Base-by-base conservation (phyloP, 2,797 vertebrate genomes). In the Semotilus atromaculatus region DNA sequence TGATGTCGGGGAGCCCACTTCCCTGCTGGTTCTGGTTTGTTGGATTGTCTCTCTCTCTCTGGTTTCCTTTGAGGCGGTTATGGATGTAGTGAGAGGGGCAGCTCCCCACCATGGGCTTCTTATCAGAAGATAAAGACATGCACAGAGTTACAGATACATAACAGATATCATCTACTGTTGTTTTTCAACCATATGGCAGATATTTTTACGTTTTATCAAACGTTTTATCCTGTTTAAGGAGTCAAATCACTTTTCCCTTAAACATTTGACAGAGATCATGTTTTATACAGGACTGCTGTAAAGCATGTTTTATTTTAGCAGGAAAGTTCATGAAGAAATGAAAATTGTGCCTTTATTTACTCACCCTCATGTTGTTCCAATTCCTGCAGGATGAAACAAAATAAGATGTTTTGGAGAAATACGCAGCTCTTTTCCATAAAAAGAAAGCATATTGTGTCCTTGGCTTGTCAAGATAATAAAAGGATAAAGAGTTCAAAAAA, bases 21-120 rank as follows among this genome's bases (percentile, higher is more conserved):
- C 45, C 51, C 36, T 66, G 77, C 40, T 79, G 77, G 60, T 79
- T 84, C 45, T 71, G 3, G 4, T 75, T 76, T 70, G 48, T 36
- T 76, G 26, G 51, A 66, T 74, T 66, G 58, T 48, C 77, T 66
- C 13, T 34, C 13, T 34, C 40, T 72, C 40, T 64, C 29, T 48
- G 77, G 40, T 40, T 73, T 45, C 3, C 43, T 74, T 74, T 82
- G 71, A 66, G 51, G 26, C 18, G 60, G 36, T 72, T 73, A 74
- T 74, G 29, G 40, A 82, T 74, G 70, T 64, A 23, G 19, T 71
- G 38, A 58, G 36, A 71, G 1, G 4, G 6, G 10, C n/a, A 81
- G 26, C 18, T 82, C 36, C 38, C 2, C 29, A 18, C 29, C 43
- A 36, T 1, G 8, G 68, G 26, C 68, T 82, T 64, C 43, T 74